Evolutionary conservation across 2,888 invertebrate genomes (phyloP), one percentile per base, ranked within the genome.

Genomic region (Leucophora obtusa): DNA sequence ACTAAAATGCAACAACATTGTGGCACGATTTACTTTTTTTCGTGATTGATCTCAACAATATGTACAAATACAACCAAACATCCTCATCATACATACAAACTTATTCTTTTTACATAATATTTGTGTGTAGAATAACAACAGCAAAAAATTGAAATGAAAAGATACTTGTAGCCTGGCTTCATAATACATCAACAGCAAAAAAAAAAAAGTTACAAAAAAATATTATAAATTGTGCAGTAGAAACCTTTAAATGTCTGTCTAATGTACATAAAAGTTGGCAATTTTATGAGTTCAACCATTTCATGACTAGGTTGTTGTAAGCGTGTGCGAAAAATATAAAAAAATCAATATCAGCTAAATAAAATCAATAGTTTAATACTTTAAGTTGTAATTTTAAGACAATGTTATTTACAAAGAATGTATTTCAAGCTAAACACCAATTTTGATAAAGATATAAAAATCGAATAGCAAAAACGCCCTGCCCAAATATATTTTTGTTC

Each of bases 301-400:
- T 62, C 79, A 59, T 72, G 71, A 82, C 83, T 85, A 82, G 84
- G 83, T 83, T 85, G 54, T 66, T 43, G 56, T 56, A 18, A 35
- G 15, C 54, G 56, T 47, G n/a, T 43, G 28, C 35, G 51, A 21
- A 14, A 65, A 59, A 69, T 54, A 59, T 15, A 28, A 14, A 54
- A 74, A 80, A 80, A 75, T 71, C 71, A 17, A 80, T 72, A 62
- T 54, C 28, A 56, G 24, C 65, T 15, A 56, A 76, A 38, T 51
- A 56, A 51, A 76, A 76, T 69, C 63, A 77, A 81, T 74, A 73
- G 33, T 63, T 47, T 18, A 51, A 33, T 47, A 50, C 50, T 65
- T 66, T 70, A 62, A 54, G 38, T 38, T 38, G 11, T 38, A 11
- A 14, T 38, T 38, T 38, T 38, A 1, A 28, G 38, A 38, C 11